Conservation (phyloP, 1,140 invertebrate genomes). For the fruit fly (Drosophila melanogaster) region Release_6_plus_ISO1_MT NC_004354.4:15608501-15609000, state of each 20-base stretch:
- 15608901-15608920: not conserved
- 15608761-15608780: not conserved
- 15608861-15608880: slow-evolving; percentile 3
- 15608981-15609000: slow-evolving; percentile 84
- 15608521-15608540: slow-evolving; percentile 56
- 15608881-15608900: not conserved
- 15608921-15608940: not conserved
- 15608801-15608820: slow-evolving; percentile 70
- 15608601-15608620: slow-evolving; percentile 51
- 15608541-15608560: slow-evolving; percentile 77
- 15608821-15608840: not conserved
- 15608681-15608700: slow-evolving; percentile 43
- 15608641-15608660: not conserved
- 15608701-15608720: slow-evolving; percentile 58
- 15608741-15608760: not conserved
- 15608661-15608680: not conserved
- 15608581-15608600: slow-evolving; percentile 24
- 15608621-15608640: not conserved
- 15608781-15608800: slow-evolving; percentile 70
- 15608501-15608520: slow-evolving; percentile 54
- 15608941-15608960: slow-evolving; percentile 45
- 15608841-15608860: slow-evolving; percentile 19
- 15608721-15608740: slow-evolving; percentile 6
- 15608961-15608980: slow-evolving; percentile 85
- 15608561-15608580: slow-evolving; percentile 64